Conservation (phyloP, 2,888 invertebrate species). For the Lobophora halterata region DNA sequence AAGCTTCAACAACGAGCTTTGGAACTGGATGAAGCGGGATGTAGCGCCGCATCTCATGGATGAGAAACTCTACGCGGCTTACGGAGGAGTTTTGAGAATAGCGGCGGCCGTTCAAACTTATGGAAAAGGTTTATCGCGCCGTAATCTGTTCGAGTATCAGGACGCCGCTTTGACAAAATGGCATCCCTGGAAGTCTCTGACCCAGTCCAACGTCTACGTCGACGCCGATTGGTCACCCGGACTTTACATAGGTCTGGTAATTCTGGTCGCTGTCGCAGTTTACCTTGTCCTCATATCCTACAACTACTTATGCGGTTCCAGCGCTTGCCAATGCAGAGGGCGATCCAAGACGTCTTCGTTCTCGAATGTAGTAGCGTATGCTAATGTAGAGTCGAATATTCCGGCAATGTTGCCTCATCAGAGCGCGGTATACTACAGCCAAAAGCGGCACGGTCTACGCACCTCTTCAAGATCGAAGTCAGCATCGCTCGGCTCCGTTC, state of each 20-base stretch:
- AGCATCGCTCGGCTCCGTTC: slow-evolving; percentile 45
- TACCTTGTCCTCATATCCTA: slow-evolving; percentile 58
- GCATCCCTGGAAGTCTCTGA: slow-evolving; percentile 55
- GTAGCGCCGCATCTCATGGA: slow-evolving; percentile 65
- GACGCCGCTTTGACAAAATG: slow-evolving; percentile 40
- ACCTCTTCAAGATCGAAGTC: slow-evolving; percentile 39
- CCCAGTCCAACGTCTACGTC: slow-evolving; percentile 46
- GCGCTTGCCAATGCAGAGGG: slow-evolving; percentile 43
- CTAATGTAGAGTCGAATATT: slow-evolving; percentile 46
- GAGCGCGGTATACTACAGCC: slow-evolving; percentile 40
- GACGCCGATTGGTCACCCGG: slow-evolving; percentile 57
- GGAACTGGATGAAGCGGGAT: slow-evolving; percentile 72
- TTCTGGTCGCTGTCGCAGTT: slow-evolving; percentile 48
- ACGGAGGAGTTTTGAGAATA: slow-evolving; percentile 64
- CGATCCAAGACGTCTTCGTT: slow-evolving; percentile 16
- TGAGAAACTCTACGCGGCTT: slow-evolving; percentile 64
- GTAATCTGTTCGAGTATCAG: slow-evolving; percentile 55
- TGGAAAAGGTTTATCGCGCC: slow-evolving; percentile 58
- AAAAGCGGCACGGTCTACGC: slow-evolving; percentile 33
- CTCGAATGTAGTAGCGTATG: slow-evolving; percentile 41
- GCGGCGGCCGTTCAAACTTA: slow-evolving; percentile 70
- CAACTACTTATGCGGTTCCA: slow-evolving; percentile 49
- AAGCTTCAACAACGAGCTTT: slow-evolving; percentile 66
- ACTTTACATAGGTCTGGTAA: slow-evolving; percentile 50
- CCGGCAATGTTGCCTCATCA: slow-evolving; percentile 48